phyloP scores from a whole-genome alignment of 2,888 invertebrate species.

The Aphidoletes aphidimyza region DNA sequence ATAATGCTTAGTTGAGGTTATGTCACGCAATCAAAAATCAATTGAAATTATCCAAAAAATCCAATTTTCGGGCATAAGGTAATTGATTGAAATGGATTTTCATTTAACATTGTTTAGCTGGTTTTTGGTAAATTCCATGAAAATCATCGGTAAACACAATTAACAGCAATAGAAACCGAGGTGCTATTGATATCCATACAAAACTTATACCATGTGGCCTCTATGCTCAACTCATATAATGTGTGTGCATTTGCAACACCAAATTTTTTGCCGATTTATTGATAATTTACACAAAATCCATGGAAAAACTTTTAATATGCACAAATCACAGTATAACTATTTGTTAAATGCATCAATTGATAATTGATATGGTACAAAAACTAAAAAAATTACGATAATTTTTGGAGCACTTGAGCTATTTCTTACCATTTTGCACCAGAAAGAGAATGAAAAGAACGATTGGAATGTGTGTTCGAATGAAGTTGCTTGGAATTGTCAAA shows the following conservation, averaged over 20 bases:
- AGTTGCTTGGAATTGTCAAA: slow-evolving; percentile 47
- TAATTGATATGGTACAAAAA: slow-evolving; percentile 6
- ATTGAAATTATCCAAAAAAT: not conserved
- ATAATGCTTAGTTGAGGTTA: slow-evolving; percentile 7
- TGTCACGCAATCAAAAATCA: not conserved
- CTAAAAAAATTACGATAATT: not conserved
- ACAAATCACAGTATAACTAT: slow-evolving; percentile 31
- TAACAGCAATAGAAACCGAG: slow-evolving; percentile 30
- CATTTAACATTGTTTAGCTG: too few species aligned
- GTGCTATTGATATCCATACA: slow-evolving; percentile 11
- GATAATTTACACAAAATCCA: not conserved
- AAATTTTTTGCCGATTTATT: slow-evolving; percentile 42
- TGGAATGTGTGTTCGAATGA: slow-evolving; percentile 54
- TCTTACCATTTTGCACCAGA: slow-evolving; percentile 75
- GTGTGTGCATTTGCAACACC: not conserved
- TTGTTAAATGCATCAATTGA: not conserved
- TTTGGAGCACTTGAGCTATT: slow-evolving; percentile 18
- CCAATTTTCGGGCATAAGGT: not conserved
- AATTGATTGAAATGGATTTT: too few species aligned
- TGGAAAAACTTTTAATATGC: not conserved
- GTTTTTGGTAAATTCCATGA: too few species aligned
- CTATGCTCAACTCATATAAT: slow-evolving; percentile 34
- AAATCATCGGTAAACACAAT: not conserved
- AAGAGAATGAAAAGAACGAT: slow-evolving; percentile 68
- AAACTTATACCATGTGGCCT: slow-evolving; percentile 37